Evolutionary conservation across 2,888 invertebrate species (phyloP).

Genomic region (Drosophila sordidula): DNA sequence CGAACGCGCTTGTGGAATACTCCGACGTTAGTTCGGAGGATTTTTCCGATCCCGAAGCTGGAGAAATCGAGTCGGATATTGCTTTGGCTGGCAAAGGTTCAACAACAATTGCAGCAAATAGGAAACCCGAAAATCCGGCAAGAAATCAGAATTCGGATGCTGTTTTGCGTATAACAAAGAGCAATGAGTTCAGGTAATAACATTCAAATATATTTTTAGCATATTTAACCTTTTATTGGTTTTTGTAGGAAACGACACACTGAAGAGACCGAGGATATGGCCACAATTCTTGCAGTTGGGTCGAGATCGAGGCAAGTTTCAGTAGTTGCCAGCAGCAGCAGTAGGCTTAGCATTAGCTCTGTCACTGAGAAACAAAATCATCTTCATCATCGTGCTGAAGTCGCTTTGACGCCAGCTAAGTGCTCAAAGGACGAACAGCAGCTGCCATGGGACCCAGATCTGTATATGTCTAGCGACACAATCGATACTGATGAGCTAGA

Average conservation of each 20-base stretch:
- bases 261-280: constrained; percentile 68
- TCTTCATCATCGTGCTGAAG: constrained; percentile 42
- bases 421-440: constrained; percentile 70
- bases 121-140: constrained; percentile 49
- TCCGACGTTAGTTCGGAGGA: constrained; percentile 97
- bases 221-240: background rate
- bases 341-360: constrained; percentile 45
- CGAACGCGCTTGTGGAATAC: constrained; percentile 88
- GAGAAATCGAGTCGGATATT: constrained; percentile 89
- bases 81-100: constrained; percentile 36
- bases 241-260: constrained; percentile 68
- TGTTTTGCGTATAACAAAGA: constrained; percentile 49
- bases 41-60: constrained; percentile 95
- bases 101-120: constrained; percentile 31
- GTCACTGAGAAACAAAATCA: constrained; percentile 49
- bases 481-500: constrained; percentile 86
- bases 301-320: constrained; percentile 54
- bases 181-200: constrained; percentile 74
- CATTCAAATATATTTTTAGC: background rate
- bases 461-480: constrained; percentile 74
- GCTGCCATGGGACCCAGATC: constrained; percentile 77
- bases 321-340: constrained; percentile 50
- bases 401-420: constrained; percentile 31
- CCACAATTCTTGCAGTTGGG: constrained; percentile 28
- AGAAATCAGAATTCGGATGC: constrained; percentile 53